Conservation (phyloP, 2,888 invertebrate genomes). For the Elaeidobius kamerunicus region DNA sequence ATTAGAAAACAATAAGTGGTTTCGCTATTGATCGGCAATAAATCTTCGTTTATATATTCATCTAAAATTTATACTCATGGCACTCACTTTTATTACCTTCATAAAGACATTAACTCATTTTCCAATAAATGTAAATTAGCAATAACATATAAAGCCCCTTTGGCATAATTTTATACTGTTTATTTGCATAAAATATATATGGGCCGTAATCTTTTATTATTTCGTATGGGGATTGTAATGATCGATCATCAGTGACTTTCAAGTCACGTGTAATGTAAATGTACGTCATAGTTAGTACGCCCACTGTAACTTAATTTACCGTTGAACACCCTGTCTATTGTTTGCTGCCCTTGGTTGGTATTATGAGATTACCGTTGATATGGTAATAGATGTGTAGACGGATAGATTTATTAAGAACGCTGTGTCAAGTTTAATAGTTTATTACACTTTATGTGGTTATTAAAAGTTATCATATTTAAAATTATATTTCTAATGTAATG, state of each 20-base stretch:
- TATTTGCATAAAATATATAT: slow-evolving; percentile 39
- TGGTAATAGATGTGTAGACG: background rate
- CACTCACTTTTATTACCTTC: slow-evolving; percentile 24
- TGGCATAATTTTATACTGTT: slow-evolving; percentile 31
- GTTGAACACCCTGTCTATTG: slow-evolving; percentile 32
- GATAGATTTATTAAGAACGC: no score
- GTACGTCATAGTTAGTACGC: slow-evolving; percentile 40
- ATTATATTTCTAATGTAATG: no score
- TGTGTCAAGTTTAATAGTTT: no score
- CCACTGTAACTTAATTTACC: slow-evolving; percentile 41
- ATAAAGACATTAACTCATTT: slow-evolving; percentile 35
- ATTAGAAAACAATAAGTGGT: slow-evolving; percentile 5
- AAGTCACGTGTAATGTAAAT: slow-evolving; percentile 44
- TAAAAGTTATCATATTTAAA: no score
- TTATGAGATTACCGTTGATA: slow-evolving; percentile 5
- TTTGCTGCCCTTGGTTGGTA: slow-evolving; percentile 3
- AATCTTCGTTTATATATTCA: slow-evolving; percentile 2
- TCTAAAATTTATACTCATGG: slow-evolving; percentile 3
- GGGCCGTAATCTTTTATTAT: slow-evolving; percentile 43
- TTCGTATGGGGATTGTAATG: slow-evolving; percentile 43
- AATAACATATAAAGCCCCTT: slow-evolving; percentile 35
- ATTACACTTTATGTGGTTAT: no score
- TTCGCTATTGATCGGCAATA: slow-evolving; percentile 4
- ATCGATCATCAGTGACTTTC: slow-evolving; percentile 43
- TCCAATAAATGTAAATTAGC: slow-evolving; percentile 39